Base-by-base conservation (phyloP, 2,797 vertebrate species). In the Characodon lateralis region DNA sequence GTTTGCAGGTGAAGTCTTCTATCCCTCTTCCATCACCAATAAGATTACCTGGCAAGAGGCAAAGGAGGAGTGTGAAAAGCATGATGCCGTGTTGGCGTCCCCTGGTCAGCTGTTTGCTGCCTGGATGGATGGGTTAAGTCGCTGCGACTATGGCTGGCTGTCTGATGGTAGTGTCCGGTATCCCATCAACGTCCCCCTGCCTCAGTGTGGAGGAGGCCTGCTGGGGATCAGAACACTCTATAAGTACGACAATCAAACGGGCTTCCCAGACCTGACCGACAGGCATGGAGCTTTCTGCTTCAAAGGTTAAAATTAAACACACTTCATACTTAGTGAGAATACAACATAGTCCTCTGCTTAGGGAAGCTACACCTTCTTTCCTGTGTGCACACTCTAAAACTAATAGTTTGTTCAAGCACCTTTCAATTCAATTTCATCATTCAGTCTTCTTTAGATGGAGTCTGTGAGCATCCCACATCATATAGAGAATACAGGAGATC, bases 171-270 rank as follows among this genome's bases (percentile, higher is more conserved):
- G 98, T 2, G 98, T 95, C 51, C 97, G 98, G n/a, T 97, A 98
- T 90, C 98, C 98, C 7, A 90, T 98, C 89, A 96, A 96, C 16
- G 79, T 97, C 73, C 96, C 98, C 71, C 91, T 91, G 88, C 93
- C 93, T 28, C 97, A 98, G 93, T 99, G 98, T 68, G 98, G 98
- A 26, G 96, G 96, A 65, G 97, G 97, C 56, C 93, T 94, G 50
- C 95, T 99, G 90, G 98, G 98, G 56, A 97, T 99, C 75, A 96
- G 97, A 84, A 99, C 97, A 28, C 95, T 97, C 90, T 99, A 97
- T 92, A 96, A 95, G 85, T 94, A 94, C 90, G 78, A 93, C 71
- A 96, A 99, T 95, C 98, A 97, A 83, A 98, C 97, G 2, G 96
- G 96, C 80, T 99, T 92, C 90, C 98, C 98, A 12, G 72, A 92